Base-by-base conservation (phyloP, 2,797 vertebrate genomes). In the Lindbergichthys nudifrons region DNA sequence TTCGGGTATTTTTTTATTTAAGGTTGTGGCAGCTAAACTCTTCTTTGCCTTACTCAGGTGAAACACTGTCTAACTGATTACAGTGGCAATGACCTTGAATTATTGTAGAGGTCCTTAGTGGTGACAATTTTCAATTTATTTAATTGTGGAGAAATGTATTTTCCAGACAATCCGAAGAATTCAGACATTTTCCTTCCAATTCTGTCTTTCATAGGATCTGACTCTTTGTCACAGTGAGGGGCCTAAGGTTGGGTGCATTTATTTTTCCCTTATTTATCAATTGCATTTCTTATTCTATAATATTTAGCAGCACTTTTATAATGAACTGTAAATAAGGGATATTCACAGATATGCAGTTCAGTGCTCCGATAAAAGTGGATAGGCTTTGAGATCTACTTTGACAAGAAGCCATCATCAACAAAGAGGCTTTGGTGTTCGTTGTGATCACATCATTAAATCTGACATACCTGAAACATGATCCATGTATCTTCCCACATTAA, bases 401-500 rank as follows among this genome's bases (percentile, higher is more conserved):
- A 73, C 54, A 76, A 47, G 41, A 69, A 63, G 32, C 62, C 59
- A 62, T 72, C 48, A 69, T 77, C 60, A 76, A 39, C 66, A 73
- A 50, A 47, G 30, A 63, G n/a, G 30, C 75, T 76, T 70, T 71
- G 57, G 69, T 78, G 52, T 75, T 83, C 7, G 3, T 72, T 80
- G 41, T 77, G 74, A 82, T 83, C 47, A 56, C 6, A 61, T 81
- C 43, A 86, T 84, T 79, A 80, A 73, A 61, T 62, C 75, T 77
- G 53, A 79, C 72, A 71, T 75, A 48, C 58, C 53, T 30, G 58
- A 66, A 59, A 47, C 60, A 51, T 69, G 57, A 79, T 80, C 65
- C 62, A 70, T 84, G 71, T 70, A 67, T 70, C 65, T 76, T 75
- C 58, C 41, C 52, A 75, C 79, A 77, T 76, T 69, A 82, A 86